A percentile compares a stretch with the other conserved stretches of the same genome.
Conservation (phyloP, 1,140 invertebrate species). For the Centruroides sculpturatus region DNA sequence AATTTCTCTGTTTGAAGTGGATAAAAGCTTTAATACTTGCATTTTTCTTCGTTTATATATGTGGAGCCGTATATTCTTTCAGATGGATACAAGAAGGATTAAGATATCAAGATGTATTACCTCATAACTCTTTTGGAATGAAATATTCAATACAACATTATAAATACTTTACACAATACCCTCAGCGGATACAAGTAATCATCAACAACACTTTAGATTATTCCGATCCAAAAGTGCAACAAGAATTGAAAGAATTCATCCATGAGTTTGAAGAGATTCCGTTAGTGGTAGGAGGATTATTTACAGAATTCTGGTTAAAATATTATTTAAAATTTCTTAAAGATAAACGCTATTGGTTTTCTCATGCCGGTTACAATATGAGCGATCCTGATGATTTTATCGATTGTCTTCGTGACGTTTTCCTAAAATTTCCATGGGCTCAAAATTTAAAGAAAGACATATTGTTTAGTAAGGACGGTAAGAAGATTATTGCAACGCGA, state of each 20-base stretch:
- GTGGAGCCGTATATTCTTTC: too few relatives aligned
- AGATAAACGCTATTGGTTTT: conserved; percentile 47
- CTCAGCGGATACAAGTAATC: conserved; percentile 53
- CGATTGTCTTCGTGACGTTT: conserved; percentile 48
- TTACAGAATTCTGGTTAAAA: conserved; percentile 80
- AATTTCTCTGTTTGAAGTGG: too few relatives aligned
- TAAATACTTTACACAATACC: too few relatives aligned
- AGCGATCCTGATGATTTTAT: conserved; percentile 60
- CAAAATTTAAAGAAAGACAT: conserved; percentile 57
- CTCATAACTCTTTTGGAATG: too few relatives aligned
- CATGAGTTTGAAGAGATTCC: conserved; percentile 60
- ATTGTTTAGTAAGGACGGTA: conserved; percentile 55
- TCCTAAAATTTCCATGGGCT: conserved; percentile 38
- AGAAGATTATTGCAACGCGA: conserved; percentile 62
- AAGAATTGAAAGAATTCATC: conserved; percentile 61
- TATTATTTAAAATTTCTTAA: conserved; percentile 63
- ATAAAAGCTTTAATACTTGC: too few relatives aligned
- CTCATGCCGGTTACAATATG: conserved; percentile 47
- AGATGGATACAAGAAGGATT: too few relatives aligned
- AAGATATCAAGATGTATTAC: too few relatives aligned
- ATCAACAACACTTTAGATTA: conserved; percentile 70
- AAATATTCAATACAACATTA: too few relatives aligned
- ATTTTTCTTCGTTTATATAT: too few relatives aligned
- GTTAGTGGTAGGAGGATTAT: conserved; percentile 53
- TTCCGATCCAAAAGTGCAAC: conserved; percentile 58